phyloP scores from a whole-genome alignment of 2,113 vertebrate genomes.

The Hemicordylus capensis region DNA sequence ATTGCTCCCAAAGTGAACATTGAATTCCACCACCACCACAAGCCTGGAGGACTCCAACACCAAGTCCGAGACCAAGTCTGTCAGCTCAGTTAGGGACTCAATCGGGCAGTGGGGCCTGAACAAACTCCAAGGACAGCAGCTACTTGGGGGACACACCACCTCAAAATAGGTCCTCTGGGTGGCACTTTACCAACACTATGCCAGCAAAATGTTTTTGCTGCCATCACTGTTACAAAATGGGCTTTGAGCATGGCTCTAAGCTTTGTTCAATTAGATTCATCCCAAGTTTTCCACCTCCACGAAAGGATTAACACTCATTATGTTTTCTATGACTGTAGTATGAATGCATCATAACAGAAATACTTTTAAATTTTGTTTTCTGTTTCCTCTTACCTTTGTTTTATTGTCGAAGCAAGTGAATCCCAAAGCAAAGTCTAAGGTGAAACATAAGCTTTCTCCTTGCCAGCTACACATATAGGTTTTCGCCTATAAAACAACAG shows the following conservation, averaged over 20 bases:
- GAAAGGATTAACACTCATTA: background rate
- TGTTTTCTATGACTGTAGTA: background rate
- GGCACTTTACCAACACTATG: background rate
- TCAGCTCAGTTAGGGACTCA: too few relatives aligned
- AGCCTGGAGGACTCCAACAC: too few relatives aligned
- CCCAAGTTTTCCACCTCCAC: background rate
- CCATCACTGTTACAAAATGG: background rate
- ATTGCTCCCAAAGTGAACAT: too few relatives aligned
- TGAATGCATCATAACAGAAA: background rate
- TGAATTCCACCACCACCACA: too few relatives aligned
- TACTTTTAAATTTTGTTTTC: background rate
- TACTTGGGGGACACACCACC: too few relatives aligned
- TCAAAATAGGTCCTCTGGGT: background rate
- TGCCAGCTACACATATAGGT: slow-evolving; percentile 90
- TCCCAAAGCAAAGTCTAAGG: slow-evolving; percentile 86
- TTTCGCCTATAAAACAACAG: slow-evolving; percentile 83
- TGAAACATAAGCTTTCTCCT: slow-evolving; percentile 86
- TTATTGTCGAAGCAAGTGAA: slow-evolving; percentile 88
- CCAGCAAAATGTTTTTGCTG: background rate
- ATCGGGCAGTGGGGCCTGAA: too few relatives aligned
- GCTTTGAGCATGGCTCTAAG: background rate
- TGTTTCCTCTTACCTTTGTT: slow-evolving; percentile 81
- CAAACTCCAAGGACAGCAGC: too few relatives aligned
- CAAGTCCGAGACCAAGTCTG: too few relatives aligned
- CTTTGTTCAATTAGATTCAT: background rate